Evolutionary conservation across 1,140 invertebrate genomes (phyloP), one percentile per base, ranked within the genome.

Genomic region (Aphis gossypii): DNA sequence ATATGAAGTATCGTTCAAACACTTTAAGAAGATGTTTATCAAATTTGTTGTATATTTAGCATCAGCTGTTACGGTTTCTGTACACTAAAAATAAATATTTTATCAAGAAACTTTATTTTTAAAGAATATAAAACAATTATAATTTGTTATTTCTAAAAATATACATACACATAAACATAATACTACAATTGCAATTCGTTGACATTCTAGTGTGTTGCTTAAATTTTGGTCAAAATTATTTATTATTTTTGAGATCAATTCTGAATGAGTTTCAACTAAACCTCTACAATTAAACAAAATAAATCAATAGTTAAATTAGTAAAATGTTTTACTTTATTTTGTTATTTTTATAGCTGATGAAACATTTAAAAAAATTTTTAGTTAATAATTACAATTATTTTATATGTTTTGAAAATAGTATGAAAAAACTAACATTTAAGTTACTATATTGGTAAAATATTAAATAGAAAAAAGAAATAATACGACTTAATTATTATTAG

Each of bases 231-330:
- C 92, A 56, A 93, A 93, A 83, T 54, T 46, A 51, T 44, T 41
- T 21, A 93, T 86, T 56, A 93, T 86, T 56, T 93, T 86, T 83
- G 92, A 86, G 48, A 93, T 93, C 82, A 93, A 54, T 56, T 86
- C 76, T 54, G 25, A 83, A 54, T 84, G 48, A 41, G 44, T 93
- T 93, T 93, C 92, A n/a, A 93, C 92, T 25, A 93, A 44, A 0
- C 92, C 92, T 14, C 92, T 93, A 54, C 18, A 54, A 56, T 87
- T 21, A 87, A 91, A 91, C 20, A 91, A 6, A 76, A 76, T 76
- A 76, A 76, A n/a, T 76, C 20, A 76, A 6, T 76, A 76, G n/a
- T 6, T 76, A 76, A 20, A 6, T n/a, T 76, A 76, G 30, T n/a
- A 2, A 76, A n/a, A 76, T n/a, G n/a, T 76, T n/a, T n/a, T n/a